Conservation (phyloP, 2,888 invertebrate species). For the Pristionchus maxplancki region DNA sequence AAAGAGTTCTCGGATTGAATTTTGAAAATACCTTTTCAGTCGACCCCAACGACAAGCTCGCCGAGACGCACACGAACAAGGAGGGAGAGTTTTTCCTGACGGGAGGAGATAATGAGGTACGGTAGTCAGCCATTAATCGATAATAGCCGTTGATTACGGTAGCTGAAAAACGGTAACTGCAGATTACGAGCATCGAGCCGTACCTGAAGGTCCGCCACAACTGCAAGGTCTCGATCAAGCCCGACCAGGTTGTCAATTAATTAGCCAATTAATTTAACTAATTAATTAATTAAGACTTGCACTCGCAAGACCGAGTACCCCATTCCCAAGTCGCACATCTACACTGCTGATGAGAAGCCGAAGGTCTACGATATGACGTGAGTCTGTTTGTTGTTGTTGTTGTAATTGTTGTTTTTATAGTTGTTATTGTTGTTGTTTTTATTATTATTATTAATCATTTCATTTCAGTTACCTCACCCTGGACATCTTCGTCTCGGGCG, state of each 20-base stretch:
- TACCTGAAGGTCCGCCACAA: slow-evolving; percentile 64
- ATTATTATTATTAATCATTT: neutral
- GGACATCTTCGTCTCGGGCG: slow-evolving; percentile 64
- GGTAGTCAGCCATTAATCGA: neutral
- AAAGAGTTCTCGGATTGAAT: no score
- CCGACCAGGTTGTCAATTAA: slow-evolving; percentile 46
- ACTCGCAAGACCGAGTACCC: slow-evolving; percentile 36
- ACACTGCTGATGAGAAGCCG: neutral
- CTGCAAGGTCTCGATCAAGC: slow-evolving; percentile 55
- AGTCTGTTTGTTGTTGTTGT: neutral
- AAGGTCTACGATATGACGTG: slow-evolving; percentile 50
- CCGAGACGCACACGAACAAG: slow-evolving; percentile 61
- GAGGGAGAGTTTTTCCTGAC: slow-evolving; percentile 65
- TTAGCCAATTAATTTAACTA: neutral
- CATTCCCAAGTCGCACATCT: slow-evolving; percentile 31
- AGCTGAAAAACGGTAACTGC: neutral
- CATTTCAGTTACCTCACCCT: slow-evolving; percentile 27
- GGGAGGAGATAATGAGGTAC: slow-evolving; percentile 66
- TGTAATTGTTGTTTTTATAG: neutral
- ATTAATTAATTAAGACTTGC: slow-evolving; percentile 2
- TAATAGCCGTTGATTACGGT: neutral
- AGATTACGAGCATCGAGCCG: slow-evolving; percentile 66
- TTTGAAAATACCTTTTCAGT: slow-evolving; percentile 53
- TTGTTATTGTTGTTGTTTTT: neutral
- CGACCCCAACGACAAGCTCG: slow-evolving; percentile 65